Conservation (phyloP, 2,888 invertebrate species). For the Acleris sparsana region DNA sequence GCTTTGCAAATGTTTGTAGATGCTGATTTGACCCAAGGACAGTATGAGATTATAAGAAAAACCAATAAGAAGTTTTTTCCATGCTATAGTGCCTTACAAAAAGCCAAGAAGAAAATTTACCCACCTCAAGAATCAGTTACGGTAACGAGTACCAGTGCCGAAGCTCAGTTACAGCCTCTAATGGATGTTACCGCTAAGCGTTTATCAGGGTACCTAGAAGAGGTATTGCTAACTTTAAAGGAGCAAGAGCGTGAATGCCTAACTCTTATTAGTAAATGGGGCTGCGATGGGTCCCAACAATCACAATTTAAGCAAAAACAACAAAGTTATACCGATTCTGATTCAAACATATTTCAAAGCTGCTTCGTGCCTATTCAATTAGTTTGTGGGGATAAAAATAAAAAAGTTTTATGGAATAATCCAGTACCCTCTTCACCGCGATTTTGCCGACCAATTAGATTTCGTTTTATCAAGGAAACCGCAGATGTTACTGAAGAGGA, state of each 20-base stretch:
- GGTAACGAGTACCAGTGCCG: constrained; percentile 5
- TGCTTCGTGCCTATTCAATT: constrained; percentile 43
- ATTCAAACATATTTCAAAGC: constrained; percentile 44
- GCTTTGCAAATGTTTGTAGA: background rate
- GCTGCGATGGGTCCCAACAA: constrained; percentile 11
- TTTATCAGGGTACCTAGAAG: background rate
- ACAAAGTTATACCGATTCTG: constrained; percentile 15
- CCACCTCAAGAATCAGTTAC: background rate
- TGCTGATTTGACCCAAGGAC: background rate
- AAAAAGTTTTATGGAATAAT: constrained; percentile 46
- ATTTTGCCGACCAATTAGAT: constrained; percentile 46
- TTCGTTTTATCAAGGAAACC: constrained; percentile 36
- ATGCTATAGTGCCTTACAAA: background rate
- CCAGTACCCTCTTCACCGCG: constrained; percentile 45
- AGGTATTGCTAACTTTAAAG: background rate
- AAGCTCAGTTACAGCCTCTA: constrained; percentile 1
- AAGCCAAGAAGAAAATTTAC: background rate
- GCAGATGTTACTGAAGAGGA: constrained; percentile 43
- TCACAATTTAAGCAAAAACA: constrained; percentile 3
- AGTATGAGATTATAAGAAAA: background rate
- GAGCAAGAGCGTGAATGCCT: background rate
- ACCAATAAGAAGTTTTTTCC: background rate
- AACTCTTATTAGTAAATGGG: constrained; percentile 4
- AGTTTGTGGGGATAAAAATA: constrained; percentile 35
- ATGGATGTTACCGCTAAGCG: background rate